Base-by-base conservation (phyloP, 2,888 invertebrate genomes). In the Nomada lathburiana region DNA sequence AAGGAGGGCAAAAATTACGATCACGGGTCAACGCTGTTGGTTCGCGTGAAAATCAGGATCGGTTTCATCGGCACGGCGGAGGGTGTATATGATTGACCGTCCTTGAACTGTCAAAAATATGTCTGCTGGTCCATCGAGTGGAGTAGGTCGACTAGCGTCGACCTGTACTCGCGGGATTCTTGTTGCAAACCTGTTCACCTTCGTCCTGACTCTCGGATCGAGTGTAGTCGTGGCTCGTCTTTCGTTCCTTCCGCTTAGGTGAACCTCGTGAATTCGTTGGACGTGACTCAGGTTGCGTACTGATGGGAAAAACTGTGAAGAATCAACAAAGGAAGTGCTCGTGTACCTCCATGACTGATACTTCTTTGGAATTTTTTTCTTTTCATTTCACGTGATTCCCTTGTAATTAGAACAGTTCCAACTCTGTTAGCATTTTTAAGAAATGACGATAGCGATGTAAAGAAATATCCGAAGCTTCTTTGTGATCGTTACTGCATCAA, bases 21-120 rank as follows among this genome's bases (percentile, higher is more conserved):
- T 13, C 53, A 2, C 36, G n/a, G 29, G 52, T 67, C 59, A 60
- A 67, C 62, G 10, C 16, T 11, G 36, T 18, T 20, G n/a, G 13
- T 67, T 53, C 20, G 29, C 67, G 52, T 26, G 57, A 63, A 44
- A 69, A 60, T 26, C 26, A 18, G 44, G 18, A 42, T 78, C 20
- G 44, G 10, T 53, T 29, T 60, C 59, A 5, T 36, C 20, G 36
- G 16, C 11, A 23, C 57, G 44, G 23, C 47, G 53, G 59, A 44
- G 11, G 26, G 52, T 50, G 60, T 44, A n/a, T 50, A 65, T 16
- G 62, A 62, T 75, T 57, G 76, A 69, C 50, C 70, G 80, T 73
- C 82, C 85, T 85, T 87, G 73, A 80, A 87, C 75, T 70, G 7
- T 74, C 79, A n/a, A 87, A 86, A 87, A 84, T 84, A 80, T 57